Conservation (phyloP, 2,888 invertebrate species). For the Cataglyphis rosenhaueri region DNA sequence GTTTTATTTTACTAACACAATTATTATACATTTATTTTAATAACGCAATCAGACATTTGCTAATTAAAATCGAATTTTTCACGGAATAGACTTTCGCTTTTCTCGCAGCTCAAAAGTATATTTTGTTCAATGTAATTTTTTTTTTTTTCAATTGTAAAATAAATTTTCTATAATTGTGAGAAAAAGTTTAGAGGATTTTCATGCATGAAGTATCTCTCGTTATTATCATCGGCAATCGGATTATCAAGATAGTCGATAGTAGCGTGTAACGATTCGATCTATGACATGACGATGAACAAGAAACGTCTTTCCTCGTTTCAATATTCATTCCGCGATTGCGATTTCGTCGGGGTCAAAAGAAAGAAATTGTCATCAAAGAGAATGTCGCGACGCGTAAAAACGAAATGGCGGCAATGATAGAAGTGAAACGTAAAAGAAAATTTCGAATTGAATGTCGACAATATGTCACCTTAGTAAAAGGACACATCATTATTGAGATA, state of each 20-base stretch:
- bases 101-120: not conserved
- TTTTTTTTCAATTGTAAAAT: not conserved
- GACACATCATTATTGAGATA: not conserved
- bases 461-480: not conserved
- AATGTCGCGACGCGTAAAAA: not conserved
- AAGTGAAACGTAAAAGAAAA: not conserved
- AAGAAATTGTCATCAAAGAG: conserved; percentile 13
- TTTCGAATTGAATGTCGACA: not conserved
- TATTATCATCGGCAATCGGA: not conserved
- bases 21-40: too few relatives aligned
- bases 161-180: not conserved
- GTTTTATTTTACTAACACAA: not conserved
- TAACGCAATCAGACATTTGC: not conserved
- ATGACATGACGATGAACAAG: not conserved
- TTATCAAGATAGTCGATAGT: not conserved
- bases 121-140: not conserved
- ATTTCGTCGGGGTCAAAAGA: not conserved
- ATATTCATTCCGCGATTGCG: conserved; percentile 25
- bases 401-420: not conserved
- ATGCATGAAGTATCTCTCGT: not conserved
- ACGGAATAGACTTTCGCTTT: not conserved
- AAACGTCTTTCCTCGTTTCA: conserved; percentile 25
- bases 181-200: not conserved
- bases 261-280: not conserved
- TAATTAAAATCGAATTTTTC: not conserved